A percentile compares a stretch with the other conserved stretches of the same genome.
phyloP scores from a whole-genome alignment of 2,113 vertebrate genomes.

The Euleptes europaea region DNA sequence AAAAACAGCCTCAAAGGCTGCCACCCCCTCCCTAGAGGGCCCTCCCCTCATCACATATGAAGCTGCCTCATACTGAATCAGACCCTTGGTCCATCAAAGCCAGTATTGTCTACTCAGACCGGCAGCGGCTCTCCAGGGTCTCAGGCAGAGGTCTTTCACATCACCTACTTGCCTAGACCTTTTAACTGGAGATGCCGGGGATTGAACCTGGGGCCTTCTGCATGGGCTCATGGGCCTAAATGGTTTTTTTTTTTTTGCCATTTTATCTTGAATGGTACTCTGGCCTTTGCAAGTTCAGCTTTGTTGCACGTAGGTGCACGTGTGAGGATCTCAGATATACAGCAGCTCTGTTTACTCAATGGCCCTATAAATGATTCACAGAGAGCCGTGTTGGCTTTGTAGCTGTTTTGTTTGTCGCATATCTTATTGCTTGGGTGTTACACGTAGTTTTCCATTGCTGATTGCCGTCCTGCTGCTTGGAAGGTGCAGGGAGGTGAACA shows the following conservation, averaged over 20 bases:
- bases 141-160: no score
- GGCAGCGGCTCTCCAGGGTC: no score
- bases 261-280: not conserved
- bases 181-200: no score
- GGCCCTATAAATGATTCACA: accelerated
- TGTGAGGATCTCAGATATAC: not conserved
- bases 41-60: no score
- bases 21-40: no score
- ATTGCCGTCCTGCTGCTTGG: not conserved
- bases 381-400: not conserved
- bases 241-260: not conserved
- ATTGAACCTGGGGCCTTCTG: no score
- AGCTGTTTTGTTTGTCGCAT: not conserved
- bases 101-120: no score
- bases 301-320: accelerated
- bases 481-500: not conserved
- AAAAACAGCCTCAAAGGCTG: no score
- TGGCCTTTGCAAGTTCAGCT: not conserved
- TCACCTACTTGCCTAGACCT: no score
- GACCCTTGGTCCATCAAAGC: no score
- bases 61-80: no score
- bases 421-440: not conserved
- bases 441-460: not conserved
- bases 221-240: not conserved
- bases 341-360: not conserved